Conservation (phyloP, 2,888 invertebrate genomes). For the Ormyrus pomaceus region DNA sequence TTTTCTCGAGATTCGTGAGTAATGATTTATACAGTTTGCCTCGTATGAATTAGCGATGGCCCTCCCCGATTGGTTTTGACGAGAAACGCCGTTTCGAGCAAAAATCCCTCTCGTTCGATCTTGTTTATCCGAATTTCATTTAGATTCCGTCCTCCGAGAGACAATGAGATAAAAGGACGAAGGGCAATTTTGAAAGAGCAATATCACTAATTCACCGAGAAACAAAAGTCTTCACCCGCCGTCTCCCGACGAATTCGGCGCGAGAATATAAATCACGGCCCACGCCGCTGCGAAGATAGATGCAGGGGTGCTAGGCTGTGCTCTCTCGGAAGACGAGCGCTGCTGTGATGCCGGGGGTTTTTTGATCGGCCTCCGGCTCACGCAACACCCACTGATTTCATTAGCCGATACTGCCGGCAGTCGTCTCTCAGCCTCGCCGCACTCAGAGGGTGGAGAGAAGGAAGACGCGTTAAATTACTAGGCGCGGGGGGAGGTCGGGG, state of each 20-base stretch:
- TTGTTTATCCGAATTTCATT: no score
- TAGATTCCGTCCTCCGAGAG: no score
- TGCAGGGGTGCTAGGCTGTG: not conserved
- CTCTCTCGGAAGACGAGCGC: not conserved
- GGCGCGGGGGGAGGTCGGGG: constrained; percentile 18
- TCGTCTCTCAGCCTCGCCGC: not conserved
- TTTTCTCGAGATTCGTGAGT: constrained; percentile 2
- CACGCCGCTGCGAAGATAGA: not conserved
- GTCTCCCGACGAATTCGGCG: not conserved
- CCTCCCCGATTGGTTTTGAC: no score
- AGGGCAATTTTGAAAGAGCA: no score
- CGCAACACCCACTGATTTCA: constrained; percentile 73
- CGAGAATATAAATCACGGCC: constrained; percentile 5
- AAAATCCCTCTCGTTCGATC: no score
- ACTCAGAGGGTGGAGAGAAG: constrained; percentile 11
- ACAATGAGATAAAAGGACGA: no score
- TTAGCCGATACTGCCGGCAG: constrained; percentile 68
- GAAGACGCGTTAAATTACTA: constrained; percentile 54
- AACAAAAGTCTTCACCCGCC: no score
- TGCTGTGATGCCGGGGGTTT: not conserved
- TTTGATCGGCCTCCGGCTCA: not conserved
- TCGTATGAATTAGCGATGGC: not conserved
- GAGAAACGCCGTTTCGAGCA: no score
- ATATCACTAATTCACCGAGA: no score
- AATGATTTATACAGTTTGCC: not conserved